These are phyloP conservation scores for Cheilosia soror DNA, from an alignment of 2,888 invertebrate genomes.

Conservation along the genomic window DNA sequence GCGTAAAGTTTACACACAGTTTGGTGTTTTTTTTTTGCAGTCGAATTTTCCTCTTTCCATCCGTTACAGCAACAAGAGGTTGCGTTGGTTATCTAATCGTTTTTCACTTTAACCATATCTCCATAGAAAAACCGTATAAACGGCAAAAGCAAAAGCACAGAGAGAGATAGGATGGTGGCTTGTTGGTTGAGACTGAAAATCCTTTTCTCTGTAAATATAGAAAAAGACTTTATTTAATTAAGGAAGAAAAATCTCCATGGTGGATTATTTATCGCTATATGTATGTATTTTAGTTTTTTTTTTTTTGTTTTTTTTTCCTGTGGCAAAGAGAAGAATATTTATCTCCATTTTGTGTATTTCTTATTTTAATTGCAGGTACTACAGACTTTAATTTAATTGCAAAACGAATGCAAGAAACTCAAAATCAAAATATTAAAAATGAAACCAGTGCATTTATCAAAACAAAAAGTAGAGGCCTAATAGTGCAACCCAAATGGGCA, in stretches of 20 bases:
- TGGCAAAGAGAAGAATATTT: conserved; percentile 23
- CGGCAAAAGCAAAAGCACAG: conserved; percentile 21
- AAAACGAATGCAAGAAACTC: conserved; percentile 12
- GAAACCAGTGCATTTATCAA: conserved; percentile 65
- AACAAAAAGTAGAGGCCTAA: conserved; percentile 55
- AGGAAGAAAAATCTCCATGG: conserved; percentile 63
- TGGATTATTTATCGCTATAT: conserved; percentile 31
- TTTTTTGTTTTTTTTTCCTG: conserved; percentile 21
- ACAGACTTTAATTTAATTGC: conserved; percentile 60
- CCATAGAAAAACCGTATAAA: conserved; percentile 21
- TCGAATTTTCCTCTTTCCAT: conserved; percentile 10
- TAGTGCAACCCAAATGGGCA: conserved; percentile 51
- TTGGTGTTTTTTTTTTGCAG: conserved; percentile 35
- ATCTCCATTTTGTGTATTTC: conserved; percentile 56
- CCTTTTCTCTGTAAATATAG: conserved; percentile 41
- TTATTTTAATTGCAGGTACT: conserved; percentile 73
- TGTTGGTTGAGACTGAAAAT: conserved; percentile 20
- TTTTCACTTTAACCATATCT: conserved; percentile 29
- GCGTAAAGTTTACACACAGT: conserved; percentile 68
- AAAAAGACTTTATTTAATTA: conserved; percentile 69
- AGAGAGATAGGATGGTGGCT: conserved; percentile 1
- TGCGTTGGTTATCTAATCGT: conserved; percentile 66
- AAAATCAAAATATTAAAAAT: conserved; percentile 42
- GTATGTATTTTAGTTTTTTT: conserved; percentile 4
- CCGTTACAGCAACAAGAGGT: conserved; percentile 55